Base-by-base conservation (phyloP, 2,888 invertebrate genomes). In the Endotricha flammealis region DNA sequence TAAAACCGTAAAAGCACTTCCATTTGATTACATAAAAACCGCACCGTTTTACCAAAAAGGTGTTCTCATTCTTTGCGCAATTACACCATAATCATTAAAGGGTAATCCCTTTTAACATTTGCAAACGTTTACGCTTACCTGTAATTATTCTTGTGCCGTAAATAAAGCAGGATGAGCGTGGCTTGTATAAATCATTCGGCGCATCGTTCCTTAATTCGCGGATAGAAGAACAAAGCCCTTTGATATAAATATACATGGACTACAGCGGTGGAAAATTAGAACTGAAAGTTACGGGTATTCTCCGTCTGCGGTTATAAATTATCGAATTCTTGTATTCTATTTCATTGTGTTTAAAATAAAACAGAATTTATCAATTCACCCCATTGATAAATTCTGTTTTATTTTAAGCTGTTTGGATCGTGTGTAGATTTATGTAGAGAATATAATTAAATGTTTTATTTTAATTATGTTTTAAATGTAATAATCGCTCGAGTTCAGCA, bases 151-250 rank as follows among this genome's bases (percentile, higher is more conserved):
- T 66, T 69, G 69, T 67, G 64, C 66, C 81, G 81, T 85, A 86
- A 86, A 86, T 83, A 82, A 83, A 80, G 47, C 64, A 67, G 85
- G 81, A 81, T 83, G 77, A 82, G 69, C 76, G 68, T 64, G 69
- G 74, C 74, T 76, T 77, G 71, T 81, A 79, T 85, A 86, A 86
- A 85, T 85, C 83, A 85, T 85, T 83, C 72, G 73, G 63, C 59
- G 65, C 61, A 63, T 72, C 75, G 70, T 70, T 60, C 64, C 64
- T 76, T 83, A 81, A 80, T 81, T 82, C 79, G 74, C 66, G 76
- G 74, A 79, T 80, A 81, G 74, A 80, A 81, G 80, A 80, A 82
- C 80, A 80, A 83, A 79, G 76, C 80, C 75, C 62, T 61, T 62
- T 54, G 64, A 78, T 80, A 82, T 80, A 82, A 80, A 85, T 80